phyloP scores from a whole-genome alignment of 2,113 vertebrate species.

The Bagarius yarrelli region DNA sequence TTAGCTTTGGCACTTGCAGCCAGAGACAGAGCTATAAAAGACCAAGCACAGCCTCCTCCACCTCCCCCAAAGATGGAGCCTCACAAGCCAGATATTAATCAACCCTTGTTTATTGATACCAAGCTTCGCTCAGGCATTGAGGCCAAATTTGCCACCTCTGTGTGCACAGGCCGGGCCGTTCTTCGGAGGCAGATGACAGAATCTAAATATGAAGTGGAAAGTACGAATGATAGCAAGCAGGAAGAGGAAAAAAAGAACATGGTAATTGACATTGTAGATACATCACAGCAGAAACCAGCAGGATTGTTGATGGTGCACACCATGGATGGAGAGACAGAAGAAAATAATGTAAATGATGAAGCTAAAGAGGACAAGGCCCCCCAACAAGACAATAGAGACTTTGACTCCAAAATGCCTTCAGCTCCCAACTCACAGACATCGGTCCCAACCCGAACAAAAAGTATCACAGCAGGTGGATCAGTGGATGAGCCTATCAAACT shows the following conservation, averaged over 20 bases:
- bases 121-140: slow-evolving; percentile 88
- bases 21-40: slow-evolving; percentile 89
- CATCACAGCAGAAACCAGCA: slow-evolving; percentile 81
- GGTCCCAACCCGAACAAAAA: slow-evolving; percentile 70
- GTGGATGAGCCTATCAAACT: slow-evolving; percentile 86
- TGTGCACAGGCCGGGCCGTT: slow-evolving; percentile 74
- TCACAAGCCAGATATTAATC: slow-evolving; percentile 90
- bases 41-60: slow-evolving; percentile 79
- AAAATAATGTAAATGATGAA: slow-evolving; percentile 64
- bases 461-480: slow-evolving; percentile 78
- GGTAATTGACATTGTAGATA: slow-evolving; percentile 77
- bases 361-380: slow-evolving; percentile 62
- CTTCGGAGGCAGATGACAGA: slow-evolving; percentile 83
- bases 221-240: slow-evolving; percentile 69
- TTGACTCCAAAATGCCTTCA: slow-evolving; percentile 55
- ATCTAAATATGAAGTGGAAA: slow-evolving; percentile 81
- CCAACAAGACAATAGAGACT: slow-evolving; percentile 70
- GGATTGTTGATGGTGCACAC: slow-evolving; percentile 96
- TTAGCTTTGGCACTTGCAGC: slow-evolving; percentile 90
- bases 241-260: slow-evolving; percentile 82
- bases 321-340: slow-evolving; percentile 61
- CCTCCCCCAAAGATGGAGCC: slow-evolving; percentile 78
- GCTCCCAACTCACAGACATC: slow-evolving; percentile 66
- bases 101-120: slow-evolving; percentile 94
- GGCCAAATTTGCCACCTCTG: slow-evolving; percentile 73